Percentiles rank a stretch among this genome's conserved stretches.
phyloP scores from a whole-genome alignment of 2,797 vertebrate species.

The Acomys russatus region DNA sequence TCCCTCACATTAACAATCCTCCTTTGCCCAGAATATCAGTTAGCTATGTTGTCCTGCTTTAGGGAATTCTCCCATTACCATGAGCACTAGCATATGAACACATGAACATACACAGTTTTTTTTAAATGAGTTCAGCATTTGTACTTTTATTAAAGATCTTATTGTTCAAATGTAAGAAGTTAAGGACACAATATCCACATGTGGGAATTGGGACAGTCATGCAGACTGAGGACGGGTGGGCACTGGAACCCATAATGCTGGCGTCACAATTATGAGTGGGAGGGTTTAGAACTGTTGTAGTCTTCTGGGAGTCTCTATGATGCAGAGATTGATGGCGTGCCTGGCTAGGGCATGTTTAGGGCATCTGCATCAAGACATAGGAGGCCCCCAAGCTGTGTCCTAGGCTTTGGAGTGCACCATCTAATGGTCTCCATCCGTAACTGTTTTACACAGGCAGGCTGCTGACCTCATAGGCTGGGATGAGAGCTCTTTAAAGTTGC shows the following conservation, averaged over 20 bases:
- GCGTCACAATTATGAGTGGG: background rate
- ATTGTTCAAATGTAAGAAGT: conserved; percentile 52
- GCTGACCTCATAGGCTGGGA: background rate
- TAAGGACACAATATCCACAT: conserved; percentile 30
- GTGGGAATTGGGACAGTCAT: conserved; percentile 4
- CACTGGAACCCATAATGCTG: background rate
- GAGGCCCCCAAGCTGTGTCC: background rate
- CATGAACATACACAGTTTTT: background rate
- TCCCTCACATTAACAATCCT: background rate
- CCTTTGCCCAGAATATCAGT: conserved; percentile 29
- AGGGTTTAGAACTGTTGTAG: background rate
- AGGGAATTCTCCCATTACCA: conserved; percentile 54
- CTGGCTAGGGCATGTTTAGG: background rate
- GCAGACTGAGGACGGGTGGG: background rate
- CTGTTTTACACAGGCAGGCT: background rate
- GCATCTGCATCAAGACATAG: background rate
- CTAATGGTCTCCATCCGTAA: background rate
- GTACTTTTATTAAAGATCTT: conserved; percentile 65
- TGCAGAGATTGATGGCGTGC: background rate
- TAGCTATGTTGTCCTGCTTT: conserved; percentile 54
- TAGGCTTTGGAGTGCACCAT: background rate
- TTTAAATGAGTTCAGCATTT: background rate
- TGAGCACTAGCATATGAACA: conserved; percentile 47
- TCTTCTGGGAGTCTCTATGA: background rate
- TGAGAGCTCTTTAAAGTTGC: background rate